Conservation (phyloP, 2,113 vertebrate genomes). For the Leptobrachium ailaonicum region DNA sequence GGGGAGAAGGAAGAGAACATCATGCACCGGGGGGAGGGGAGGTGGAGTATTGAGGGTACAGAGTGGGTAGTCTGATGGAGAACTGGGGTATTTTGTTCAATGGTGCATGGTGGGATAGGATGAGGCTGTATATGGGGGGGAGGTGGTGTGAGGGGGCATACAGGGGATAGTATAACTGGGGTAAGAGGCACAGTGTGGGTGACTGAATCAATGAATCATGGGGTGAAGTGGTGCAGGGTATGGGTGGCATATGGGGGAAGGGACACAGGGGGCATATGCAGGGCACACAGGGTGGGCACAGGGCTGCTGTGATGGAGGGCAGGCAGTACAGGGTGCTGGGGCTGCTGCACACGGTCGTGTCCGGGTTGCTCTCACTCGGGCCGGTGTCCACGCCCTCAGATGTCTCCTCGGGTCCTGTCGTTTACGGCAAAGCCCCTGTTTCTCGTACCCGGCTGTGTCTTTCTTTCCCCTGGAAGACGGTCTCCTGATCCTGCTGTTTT, state of each 20-base stretch:
- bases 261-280: neutral
- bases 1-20: neutral
- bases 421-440: neutral
- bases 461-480: conserved; percentile 35
- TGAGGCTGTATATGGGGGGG: neutral
- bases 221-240: neutral
- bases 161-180: too few species aligned
- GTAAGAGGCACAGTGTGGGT: too few species aligned
- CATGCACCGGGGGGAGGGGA: neutral
- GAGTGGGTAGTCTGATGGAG: too few species aligned
- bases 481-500: conserved; percentile 46
- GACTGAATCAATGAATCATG: neutral
- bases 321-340: neutral
- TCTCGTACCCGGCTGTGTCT: conserved; percentile 5
- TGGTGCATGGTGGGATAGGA: too few species aligned
- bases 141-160: conserved; percentile 6
- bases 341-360: neutral
- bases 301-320: neutral
- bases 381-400: neutral
- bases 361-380: neutral
- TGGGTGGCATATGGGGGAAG: neutral
- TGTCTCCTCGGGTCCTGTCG: too few species aligned
- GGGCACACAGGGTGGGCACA: neutral
- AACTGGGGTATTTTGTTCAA: too few species aligned
- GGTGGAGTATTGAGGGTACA: neutral